Evolutionary conservation across 30 jellyfish, hydroid and myxozoan genomes (phyloP).

Genomic region (Pelagia noctiluca): DNA sequence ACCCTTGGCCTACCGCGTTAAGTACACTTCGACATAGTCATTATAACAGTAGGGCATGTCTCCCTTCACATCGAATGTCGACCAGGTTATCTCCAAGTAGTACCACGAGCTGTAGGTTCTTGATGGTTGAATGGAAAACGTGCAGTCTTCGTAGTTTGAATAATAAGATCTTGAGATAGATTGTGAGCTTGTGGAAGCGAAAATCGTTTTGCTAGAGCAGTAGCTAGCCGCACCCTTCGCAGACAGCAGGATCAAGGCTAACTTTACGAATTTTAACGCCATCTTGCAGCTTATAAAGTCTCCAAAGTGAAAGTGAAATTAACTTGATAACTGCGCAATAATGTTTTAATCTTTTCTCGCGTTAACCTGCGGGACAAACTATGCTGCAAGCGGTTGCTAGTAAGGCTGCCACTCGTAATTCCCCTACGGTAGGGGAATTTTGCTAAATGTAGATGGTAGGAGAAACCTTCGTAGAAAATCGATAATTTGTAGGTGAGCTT

Average conservation of each 20-base stretch:
- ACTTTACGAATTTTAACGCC: no score
- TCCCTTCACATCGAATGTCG: constrained; percentile 21
- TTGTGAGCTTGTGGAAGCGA: background rate
- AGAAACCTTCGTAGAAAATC: no score
- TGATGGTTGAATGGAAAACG: background rate
- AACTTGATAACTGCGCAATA: no score
- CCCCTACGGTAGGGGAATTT: no score
- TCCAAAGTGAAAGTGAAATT: no score
- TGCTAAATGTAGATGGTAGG: no score
- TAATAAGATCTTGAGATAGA: background rate
- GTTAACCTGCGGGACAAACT: no score
- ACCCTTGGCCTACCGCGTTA: background rate
- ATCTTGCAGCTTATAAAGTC: no score
- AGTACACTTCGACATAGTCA: constrained; percentile 7
- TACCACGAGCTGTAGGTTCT: background rate
- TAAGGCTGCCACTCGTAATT: no score
- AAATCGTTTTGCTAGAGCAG: background rate
- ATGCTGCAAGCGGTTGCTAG: no score
- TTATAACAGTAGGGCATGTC: constrained; percentile 17
- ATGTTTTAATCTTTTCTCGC: no score
- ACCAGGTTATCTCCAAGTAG: constrained; percentile 11
- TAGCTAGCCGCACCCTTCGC: background rate
- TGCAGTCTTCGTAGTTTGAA: constrained; percentile 6
- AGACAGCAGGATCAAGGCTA: background rate
- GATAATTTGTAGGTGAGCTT: no score